Evolutionary conservation across 1,140 invertebrate species (phyloP).

Genomic region (Capitella teleta): DNA sequence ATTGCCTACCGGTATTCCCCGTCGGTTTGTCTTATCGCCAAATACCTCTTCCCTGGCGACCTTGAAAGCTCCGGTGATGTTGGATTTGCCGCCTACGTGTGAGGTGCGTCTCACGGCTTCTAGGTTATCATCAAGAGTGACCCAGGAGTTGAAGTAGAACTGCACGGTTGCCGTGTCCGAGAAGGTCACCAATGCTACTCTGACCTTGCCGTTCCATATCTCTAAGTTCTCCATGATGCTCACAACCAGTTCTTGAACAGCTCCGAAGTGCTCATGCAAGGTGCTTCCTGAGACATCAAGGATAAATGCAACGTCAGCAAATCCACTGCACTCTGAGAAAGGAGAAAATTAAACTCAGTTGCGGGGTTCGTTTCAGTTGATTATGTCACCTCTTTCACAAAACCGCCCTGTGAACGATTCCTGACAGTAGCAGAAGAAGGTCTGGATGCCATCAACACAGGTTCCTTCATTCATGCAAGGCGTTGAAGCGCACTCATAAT

Average conservation of each 20-base stretch:
- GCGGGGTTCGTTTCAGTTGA: too few relatives aligned
- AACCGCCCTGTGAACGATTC: too few relatives aligned
- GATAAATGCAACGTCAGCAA: neutral
- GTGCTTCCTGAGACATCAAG: slow-evolving; percentile 8
- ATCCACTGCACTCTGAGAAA: slow-evolving; percentile 4
- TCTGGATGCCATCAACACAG: too few relatives aligned
- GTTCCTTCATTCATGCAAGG: too few relatives aligned
- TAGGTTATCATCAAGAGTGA: neutral
- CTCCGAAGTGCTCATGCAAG: slow-evolving; percentile 1
- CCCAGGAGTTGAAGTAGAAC: slow-evolving; percentile 7
- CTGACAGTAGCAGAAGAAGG: too few relatives aligned
- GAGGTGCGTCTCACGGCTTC: too few relatives aligned
- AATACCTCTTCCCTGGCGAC: slow-evolving; percentile 25
- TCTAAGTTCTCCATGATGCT: slow-evolving; percentile 4
- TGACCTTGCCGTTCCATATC: neutral
- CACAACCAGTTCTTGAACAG: neutral
- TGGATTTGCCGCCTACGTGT: slow-evolving; percentile 16
- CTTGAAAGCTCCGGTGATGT: slow-evolving; percentile 27
- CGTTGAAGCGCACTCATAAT: too few relatives aligned
- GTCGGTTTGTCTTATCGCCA: slow-evolving; percentile 21
- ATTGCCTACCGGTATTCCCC: too few relatives aligned
- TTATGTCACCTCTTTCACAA: too few relatives aligned
- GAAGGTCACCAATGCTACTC: slow-evolving; percentile 6
- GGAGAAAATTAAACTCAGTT: too few relatives aligned
- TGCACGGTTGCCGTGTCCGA: slow-evolving; percentile 2